These are phyloP conservation scores for Periplaneta americana DNA, from an alignment of 1,140 invertebrate genomes.

Conservation along the genomic window DNA sequence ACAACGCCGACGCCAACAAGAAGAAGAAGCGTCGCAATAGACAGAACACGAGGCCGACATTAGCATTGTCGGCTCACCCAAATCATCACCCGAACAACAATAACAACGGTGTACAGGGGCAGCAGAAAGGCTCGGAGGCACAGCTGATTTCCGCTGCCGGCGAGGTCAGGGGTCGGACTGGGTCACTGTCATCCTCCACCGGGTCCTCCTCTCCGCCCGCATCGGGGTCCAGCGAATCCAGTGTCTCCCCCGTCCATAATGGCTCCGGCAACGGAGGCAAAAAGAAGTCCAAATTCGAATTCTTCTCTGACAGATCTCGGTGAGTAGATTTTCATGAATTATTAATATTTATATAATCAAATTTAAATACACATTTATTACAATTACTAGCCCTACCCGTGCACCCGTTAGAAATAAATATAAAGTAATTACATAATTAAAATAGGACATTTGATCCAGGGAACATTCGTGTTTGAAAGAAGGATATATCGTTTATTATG, in stretches of 20 bases:
- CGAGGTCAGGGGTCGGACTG: slow-evolving; percentile 38
- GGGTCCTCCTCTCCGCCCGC: slow-evolving; percentile 62
- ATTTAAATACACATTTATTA: no score
- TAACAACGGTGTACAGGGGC: slow-evolving; percentile 40
- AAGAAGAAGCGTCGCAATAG: slow-evolving; percentile 67
- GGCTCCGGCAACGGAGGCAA: slow-evolving; percentile 43
- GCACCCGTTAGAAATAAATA: no score
- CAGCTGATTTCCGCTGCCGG: slow-evolving; percentile 13
- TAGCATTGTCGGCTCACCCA: slow-evolving; percentile 41
- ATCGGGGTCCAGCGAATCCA: slow-evolving; percentile 57
- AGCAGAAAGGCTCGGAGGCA: slow-evolving; percentile 16
- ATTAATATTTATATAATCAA: no score
- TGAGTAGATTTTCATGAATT: no score
- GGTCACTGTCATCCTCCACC: slow-evolving; percentile 58
- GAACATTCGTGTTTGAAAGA: no score
- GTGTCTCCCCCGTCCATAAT: slow-evolving; percentile 60
- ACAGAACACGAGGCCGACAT: slow-evolving; percentile 52
- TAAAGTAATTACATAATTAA: no score
- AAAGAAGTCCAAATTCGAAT: slow-evolving; percentile 71
- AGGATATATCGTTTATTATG: no score
- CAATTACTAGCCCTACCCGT: no score
- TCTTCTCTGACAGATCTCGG: slow-evolving; percentile 73
- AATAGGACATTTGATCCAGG: no score
- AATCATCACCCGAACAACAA: slow-evolving; percentile 24
- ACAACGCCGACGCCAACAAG: slow-evolving; percentile 52